A percentile compares a stretch with the other conserved stretches of the same genome.
phyloP scores from a whole-genome alignment of 2,797 vertebrate species.

The Scolopax bukidnonensis region DNA sequence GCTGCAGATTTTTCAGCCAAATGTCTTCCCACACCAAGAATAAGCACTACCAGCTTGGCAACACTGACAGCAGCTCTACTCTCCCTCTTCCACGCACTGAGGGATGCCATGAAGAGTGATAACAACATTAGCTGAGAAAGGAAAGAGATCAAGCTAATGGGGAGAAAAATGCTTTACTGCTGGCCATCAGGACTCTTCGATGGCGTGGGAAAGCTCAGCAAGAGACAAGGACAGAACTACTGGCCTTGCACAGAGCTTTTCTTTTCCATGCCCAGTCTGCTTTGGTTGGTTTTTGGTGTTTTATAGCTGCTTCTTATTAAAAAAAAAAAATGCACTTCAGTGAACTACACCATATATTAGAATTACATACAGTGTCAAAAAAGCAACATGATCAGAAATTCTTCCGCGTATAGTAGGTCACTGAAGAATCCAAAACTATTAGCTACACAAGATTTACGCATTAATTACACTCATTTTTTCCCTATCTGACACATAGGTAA shows the following conservation, averaged over 20 bases:
- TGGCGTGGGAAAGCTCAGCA: background rate
- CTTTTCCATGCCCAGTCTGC: background rate
- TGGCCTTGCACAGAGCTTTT: background rate
- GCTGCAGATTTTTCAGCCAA: background rate
- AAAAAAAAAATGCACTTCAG: background rate
- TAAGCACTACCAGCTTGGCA: background rate
- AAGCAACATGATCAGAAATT: background rate
- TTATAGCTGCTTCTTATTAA: background rate
- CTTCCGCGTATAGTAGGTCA: background rate
- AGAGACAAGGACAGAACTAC: background rate
- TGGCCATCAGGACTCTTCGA: fast-evolving
- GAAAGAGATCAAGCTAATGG: background rate
- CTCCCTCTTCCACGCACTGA: background rate
- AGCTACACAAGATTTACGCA: background rate
- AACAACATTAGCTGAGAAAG: background rate
- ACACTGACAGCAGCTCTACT: background rate
- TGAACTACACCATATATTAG: background rate
- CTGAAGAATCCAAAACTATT: background rate
- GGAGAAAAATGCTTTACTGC: background rate
- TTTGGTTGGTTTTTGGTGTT: background rate
- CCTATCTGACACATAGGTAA: background rate
- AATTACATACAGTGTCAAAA: background rate
- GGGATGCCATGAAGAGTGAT: background rate
- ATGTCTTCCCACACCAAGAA: background rate
- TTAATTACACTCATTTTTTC: background rate